Percentiles rank a stretch among this genome's conserved stretches.
These are phyloP conservation scores for Oikopleura vanhoeffeni DNA, from an alignment of 23 tunicate species.

Conservation along the genomic window DNA sequence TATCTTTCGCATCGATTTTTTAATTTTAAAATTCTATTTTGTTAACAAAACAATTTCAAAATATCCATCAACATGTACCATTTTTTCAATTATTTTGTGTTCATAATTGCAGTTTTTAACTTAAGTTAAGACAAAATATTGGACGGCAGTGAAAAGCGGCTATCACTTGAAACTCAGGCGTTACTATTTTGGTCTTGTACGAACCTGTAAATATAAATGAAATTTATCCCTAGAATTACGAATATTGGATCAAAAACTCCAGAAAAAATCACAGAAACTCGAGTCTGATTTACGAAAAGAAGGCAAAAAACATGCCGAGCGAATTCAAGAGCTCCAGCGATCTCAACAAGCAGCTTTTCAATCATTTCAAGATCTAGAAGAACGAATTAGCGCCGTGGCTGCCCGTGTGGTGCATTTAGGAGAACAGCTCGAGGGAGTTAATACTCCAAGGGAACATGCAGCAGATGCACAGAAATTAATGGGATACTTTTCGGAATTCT, in stretches of 20 bases:
- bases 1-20: too few relatives aligned
- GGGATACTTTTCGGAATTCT: slow-evolving; percentile 28
- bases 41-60: too few relatives aligned
- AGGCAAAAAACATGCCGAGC: slow-evolving; percentile 42
- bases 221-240: slow-evolving; percentile 25
- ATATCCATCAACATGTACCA: too few relatives aligned
- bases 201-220: too few relatives aligned
- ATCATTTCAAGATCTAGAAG: slow-evolving; percentile 80
- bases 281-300: slow-evolving; percentile 48
- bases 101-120: too few relatives aligned
- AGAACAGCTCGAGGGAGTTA: slow-evolving; percentile 92
- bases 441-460: slow-evolving; percentile 88
- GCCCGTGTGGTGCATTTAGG: slow-evolving; percentile 96
- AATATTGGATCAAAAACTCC: slow-evolving; percentile 42
- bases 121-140: too few relatives aligned
- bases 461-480: slow-evolving; percentile 94
- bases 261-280: slow-evolving; percentile 62
- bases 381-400: slow-evolving; percentile 79
- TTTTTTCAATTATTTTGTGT: too few relatives aligned
- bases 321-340: slow-evolving; percentile 51
- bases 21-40: too few relatives aligned
- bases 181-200: too few relatives aligned
- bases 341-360: slow-evolving; percentile 70
- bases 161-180: too few relatives aligned
- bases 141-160: too few relatives aligned